A percentile compares a stretch with the other conserved stretches of the same genome.
These are phyloP conservation scores for Stenchaetothrips biformis DNA, from an alignment of 2,888 invertebrate genomes.

Conservation along the genomic window DNA sequence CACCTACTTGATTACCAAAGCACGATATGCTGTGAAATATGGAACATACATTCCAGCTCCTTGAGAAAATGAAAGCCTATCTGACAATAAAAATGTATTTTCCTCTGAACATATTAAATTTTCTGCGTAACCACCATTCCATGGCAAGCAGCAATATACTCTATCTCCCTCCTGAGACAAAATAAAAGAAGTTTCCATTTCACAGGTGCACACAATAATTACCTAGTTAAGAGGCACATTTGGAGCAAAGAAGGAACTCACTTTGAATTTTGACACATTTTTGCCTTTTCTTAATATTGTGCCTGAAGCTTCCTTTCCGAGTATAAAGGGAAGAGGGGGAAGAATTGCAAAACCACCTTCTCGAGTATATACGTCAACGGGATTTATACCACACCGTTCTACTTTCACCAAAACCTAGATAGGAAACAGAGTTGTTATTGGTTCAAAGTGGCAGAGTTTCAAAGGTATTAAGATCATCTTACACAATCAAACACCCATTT, in stretches of 20 bases:
- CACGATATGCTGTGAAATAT: slow-evolving; percentile 54
- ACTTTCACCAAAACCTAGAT: slow-evolving; percentile 46
- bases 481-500: background rate
- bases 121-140: slow-evolving; percentile 49
- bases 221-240: background rate
- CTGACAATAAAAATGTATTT: slow-evolving; percentile 44
- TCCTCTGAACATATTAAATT: slow-evolving; percentile 44
- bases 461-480: background rate
- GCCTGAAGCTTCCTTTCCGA: slow-evolving; percentile 54
- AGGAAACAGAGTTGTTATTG: background rate
- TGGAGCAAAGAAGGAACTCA: slow-evolving; percentile 36
- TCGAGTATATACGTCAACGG: slow-evolving; percentile 55
- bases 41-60: slow-evolving; percentile 54
- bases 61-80: slow-evolving; percentile 47
- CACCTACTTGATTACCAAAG: slow-evolving; percentile 48
- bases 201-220: background rate
- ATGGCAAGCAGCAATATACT: slow-evolving; percentile 43
- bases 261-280: slow-evolving; percentile 46
- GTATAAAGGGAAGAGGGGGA: slow-evolving; percentile 50
- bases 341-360: slow-evolving; percentile 46
- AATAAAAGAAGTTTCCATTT: background rate
- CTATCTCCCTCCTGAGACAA: slow-evolving; percentile 43
- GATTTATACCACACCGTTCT: slow-evolving; percentile 51
- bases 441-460: background rate
- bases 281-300: slow-evolving; percentile 47